Conservation (phyloP, 1,140 invertebrate species). For the Mycetomoellerius zeteki region DNA sequence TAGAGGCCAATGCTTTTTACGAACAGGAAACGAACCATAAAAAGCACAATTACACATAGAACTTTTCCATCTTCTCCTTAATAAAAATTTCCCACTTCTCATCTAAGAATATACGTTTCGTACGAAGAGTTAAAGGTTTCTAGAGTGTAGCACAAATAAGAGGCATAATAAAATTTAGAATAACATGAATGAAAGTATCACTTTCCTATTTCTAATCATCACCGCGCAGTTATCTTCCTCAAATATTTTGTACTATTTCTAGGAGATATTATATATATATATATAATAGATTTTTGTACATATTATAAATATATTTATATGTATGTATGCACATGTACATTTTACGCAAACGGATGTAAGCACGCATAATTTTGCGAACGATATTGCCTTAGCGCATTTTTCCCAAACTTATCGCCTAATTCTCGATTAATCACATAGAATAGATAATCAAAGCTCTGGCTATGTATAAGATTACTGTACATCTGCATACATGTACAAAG, state of each 20-base stretch:
- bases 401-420: conserved; percentile 40
- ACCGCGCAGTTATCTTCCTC: conserved; percentile 55
- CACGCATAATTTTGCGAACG: conserved; percentile 19
- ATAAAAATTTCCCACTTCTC: conserved; percentile 14
- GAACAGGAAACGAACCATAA: conserved; percentile 16
- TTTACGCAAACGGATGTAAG: conserved; percentile 39
- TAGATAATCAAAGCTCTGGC: conserved; percentile 35
- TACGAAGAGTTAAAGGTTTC: background rate
- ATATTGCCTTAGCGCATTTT: conserved; percentile 41
- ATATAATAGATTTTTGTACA: conserved; percentile 67
- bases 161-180: conserved; percentile 35
- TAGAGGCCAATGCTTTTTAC: conserved; percentile 53
- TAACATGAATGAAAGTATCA: conserved; percentile 40
- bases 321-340: conserved; percentile 59
- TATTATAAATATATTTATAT: conserved; percentile 53
- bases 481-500: conserved; percentile 29
- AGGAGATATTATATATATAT: conserved; percentile 67
- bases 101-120: background rate
- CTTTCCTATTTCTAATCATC: conserved; percentile 57
- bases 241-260: conserved; percentile 72
- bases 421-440: conserved; percentile 39
- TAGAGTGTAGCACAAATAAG: background rate
- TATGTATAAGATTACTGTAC: conserved; percentile 30
- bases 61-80: conserved; percentile 19
- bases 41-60: background rate